Evolutionary conservation across 2,797 vertebrate genomes (phyloP).

Genomic region (Smutsia temminckii): DNA sequence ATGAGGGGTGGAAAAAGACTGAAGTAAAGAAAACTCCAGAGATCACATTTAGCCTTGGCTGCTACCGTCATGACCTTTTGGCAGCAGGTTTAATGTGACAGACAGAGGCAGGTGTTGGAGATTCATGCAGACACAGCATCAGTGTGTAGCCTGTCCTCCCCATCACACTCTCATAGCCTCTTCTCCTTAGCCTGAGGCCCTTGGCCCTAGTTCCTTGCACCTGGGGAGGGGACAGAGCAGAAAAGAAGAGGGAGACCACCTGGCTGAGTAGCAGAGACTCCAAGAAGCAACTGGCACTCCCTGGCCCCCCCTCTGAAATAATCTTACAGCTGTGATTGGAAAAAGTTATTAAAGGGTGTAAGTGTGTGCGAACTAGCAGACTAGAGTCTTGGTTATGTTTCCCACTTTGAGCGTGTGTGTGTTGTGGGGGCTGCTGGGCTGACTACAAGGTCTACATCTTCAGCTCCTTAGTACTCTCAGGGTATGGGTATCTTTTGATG

Average conservation of each 20-base stretch:
- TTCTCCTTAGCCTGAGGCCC: not conserved
- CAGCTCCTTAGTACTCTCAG: not conserved
- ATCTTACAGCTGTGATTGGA: not conserved
- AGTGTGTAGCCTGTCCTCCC: not conserved
- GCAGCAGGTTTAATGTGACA: conserved; percentile 62
- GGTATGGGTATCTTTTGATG: not conserved
- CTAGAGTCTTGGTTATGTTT: not conserved
- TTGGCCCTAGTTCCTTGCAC: not conserved
- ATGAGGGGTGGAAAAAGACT: not conserved
- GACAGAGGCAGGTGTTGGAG: not conserved
- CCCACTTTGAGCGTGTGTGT: not conserved
- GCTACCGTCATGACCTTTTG: not conserved
- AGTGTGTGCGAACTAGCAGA: not conserved
- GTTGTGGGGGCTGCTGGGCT: not conserved
- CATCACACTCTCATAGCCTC: not conserved
- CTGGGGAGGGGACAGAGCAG: not conserved
- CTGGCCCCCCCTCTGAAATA: not conserved
- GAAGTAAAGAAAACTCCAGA: conserved; percentile 42
- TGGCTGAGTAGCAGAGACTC: not conserved
- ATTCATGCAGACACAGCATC: conserved; percentile 8
- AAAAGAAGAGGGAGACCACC: not conserved
- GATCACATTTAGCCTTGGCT: not conserved
- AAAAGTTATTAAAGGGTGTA: not conserved
- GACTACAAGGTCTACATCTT: not conserved
- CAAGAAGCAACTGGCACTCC: not conserved